Evolutionary conservation across 2,888 invertebrate genomes (phyloP), one percentile per base, ranked within the genome.

Genomic region (Leistus spinibarbis): DNA sequence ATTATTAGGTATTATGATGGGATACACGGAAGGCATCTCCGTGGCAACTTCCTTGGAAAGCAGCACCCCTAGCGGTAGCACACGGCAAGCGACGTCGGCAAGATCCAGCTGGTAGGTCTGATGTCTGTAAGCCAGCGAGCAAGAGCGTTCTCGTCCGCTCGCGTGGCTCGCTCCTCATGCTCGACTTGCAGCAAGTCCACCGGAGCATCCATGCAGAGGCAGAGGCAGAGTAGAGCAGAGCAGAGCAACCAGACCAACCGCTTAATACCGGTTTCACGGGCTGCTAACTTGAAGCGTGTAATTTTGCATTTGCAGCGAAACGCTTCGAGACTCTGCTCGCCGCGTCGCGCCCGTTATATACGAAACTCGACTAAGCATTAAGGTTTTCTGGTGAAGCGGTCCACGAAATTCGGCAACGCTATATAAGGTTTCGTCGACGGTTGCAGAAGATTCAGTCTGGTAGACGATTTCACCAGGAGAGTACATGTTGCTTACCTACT

Each of bases 321-420:
- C 40, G 40, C 40, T 40, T 13, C 40, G 40, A 40, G 40, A 10
- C 40, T 40, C 40, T 40, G 71, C n/a, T n/a, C n/a, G 60, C 54
- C 56, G 60, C 56, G 56, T 24, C 40, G 40, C 40, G 40, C 40
- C 16, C 83, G 40, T 40, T 40, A n/a, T n/a, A n/a, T n/a, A 60
- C 60, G 83, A 84, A 84, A 83, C 83, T 85, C 85, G 85, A 84
- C 85, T 86, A 85, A 87, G 87, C 86, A 86, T 85, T 74, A 86
- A 87, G 87, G 87, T 88, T 88, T 88, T 88, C 88, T 88, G 88
- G 88, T 88, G 88, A 88, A 88, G 88, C 88, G 88, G 88, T 86
- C 88, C 88, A 89, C 88, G 86, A 88, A 88, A 88, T 88, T 88
- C 86, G 87, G 86, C 85, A 87, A 86, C 85, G 86, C 86, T 88